Evolutionary conservation across 2,113 vertebrate species (phyloP), one percentile per base, ranked within the genome.

Genomic region (Tautogolabrus adspersus): DNA sequence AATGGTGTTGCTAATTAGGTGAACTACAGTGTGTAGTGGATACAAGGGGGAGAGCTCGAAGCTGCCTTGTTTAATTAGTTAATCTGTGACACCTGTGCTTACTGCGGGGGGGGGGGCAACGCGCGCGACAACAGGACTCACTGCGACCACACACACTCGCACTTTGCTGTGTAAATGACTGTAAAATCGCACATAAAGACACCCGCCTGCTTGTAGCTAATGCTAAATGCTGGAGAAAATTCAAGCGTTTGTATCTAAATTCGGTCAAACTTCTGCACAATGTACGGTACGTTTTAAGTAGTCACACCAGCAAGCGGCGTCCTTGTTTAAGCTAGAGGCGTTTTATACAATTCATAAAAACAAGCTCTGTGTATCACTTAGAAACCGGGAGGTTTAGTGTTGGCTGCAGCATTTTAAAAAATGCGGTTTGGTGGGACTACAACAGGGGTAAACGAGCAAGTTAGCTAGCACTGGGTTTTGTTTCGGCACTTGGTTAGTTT

Each of bases 21-120:
- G 38, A 34, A 19, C 18, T 6, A 2, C 21, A 38, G 10, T 0
- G 37, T 11, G 21, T 19, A 12, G 64, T 5, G n/a, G 23, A 2
- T 38, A 19, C 1, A 3, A 16, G 30, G 11, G 8, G 38, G 22
- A 15, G 15, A 37, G 34, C 0, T 3, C 15, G 26, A 15, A 0
- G 26, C 12, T 13, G 44, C 62, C 42, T 13, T 4, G 18, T 23
- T 34, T 65, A 58, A 86, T 90, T 85, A 13, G 18, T n/a, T 83
- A 62, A 87, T 62, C 8, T 10, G 66, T 0, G 1, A 57, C 89
- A 91, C 82, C 84, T 88, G 87, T 10, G 83, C 54, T n/a, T n/a
- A 2, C 58, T 46, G 66, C 63, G 13, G 46, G 46, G n/a, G n/a
- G n/a, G n/a, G n/a, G n/a, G n/a, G n/a, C 5, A 19, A 19, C 47